Evolutionary conservation across 2,113 vertebrate genomes (phyloP), one percentile per base, ranked within the genome.

Genomic region (Leptobrachium leishanense): DNA sequence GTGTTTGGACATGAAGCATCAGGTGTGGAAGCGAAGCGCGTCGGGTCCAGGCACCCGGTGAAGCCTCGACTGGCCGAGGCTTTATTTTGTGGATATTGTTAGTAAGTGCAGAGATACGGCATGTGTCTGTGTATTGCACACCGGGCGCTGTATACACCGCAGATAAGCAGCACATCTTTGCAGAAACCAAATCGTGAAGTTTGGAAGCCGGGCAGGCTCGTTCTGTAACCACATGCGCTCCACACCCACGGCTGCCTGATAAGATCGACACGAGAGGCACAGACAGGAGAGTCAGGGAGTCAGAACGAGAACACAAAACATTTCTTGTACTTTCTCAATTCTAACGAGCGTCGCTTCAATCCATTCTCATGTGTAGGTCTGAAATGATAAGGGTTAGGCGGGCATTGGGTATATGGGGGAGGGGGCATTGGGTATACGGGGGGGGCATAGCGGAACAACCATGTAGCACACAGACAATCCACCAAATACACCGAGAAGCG

Each of bases 241-340:
- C 42, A 68, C 66, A 43, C 66, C 66, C 66, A 68, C 66, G 15
- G 42, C 66, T 13, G 42, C 40, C 41, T 15, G 66, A 68, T 68
- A 68, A 68, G 39, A 68, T 68, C 66, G n/a, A 2, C 42, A 43
- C 66, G 5, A 40, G n/a, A n/a, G 15, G 42, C 66, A 68, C 9
- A 68, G 15, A n/a, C 66, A 3, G 43, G 40, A 43, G 3, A 59
- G 13, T 12, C 43, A 70, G 43, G 9, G 13, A 70, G 68, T 50
- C 68, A 70, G n/a, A 70, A 12, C 31, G 68, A 70, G 13, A 70
- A 70, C 46, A 15, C 3, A 13, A 46, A 46, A 46, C 3, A 68
- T 15, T n/a, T 31, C 9, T 3, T 68, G 66, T 12, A 43, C 66
- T 68, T 43, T 68, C 41, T 68, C 3, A 2, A 43, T 20, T 68